Evolutionary conservation across 2,797 vertebrate species (phyloP), one percentile per base, ranked within the genome.

Genomic region (Pempheris klunzingeri): DNA sequence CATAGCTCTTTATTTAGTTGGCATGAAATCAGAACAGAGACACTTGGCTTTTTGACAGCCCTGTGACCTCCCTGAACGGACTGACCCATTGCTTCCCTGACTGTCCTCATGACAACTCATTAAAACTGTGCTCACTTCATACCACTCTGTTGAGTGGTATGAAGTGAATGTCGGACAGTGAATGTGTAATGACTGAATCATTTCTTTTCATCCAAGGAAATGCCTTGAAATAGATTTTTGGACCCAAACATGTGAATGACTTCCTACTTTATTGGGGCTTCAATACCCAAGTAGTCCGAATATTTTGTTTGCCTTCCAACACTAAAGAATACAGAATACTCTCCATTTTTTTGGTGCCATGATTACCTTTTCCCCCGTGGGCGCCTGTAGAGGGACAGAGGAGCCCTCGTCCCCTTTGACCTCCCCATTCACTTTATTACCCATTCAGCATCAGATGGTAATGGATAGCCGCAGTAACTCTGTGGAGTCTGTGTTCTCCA

Each of bases 371-470:
- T 64, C 76, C 86, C 84, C 80, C 69, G 60, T 34, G 34, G 81
- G 75, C 52, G 53, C 81, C 82, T 46, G 66, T 47, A 47, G 77
- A 81, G 62, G 90, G 81, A 92, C 81, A 90, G 78, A 76, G 52
- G 77, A 83, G 79, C 81, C 80, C 65, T 46, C 22, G 74, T 90
- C 84, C 88, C 90, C 87, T 88, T 88, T 92, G 88, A 91, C 92
- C 90, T 82, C 82, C 81, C 67, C 68, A 11, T 92, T 91, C 83
- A 80, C 83, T 75, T 50, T 80, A 86, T 85, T 78, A 64, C 85
- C 92, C 86, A 88, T 81, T 90, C 80, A 81, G 87, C 88, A 79
- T 93, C 84, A 83, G 80, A 86, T 83, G 89, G 88, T 92, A 94
- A 94, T 88, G 57, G 92, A 92, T 94, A 93, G 84, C 87, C 57